Base-by-base conservation (phyloP, 2,113 vertebrate species). In the Nycticebus coucang region DNA sequence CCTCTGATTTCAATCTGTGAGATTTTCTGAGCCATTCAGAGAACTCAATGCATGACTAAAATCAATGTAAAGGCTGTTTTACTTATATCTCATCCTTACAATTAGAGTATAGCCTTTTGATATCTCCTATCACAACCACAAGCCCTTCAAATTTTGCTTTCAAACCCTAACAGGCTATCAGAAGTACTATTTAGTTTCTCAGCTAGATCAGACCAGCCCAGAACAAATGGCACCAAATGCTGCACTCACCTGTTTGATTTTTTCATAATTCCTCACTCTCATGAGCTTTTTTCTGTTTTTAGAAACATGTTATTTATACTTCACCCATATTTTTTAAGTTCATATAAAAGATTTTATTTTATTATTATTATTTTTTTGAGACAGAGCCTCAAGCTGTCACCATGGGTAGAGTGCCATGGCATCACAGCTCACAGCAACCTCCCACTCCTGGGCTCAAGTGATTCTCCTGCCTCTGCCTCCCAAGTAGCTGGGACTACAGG, bases 21-120 rank as follows among this genome's bases (percentile, higher is more conserved):
- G 57, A 57, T 95, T 87, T 90, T 87, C 81, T 90, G 26, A 83
- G 75, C 30, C 45, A 66, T 69, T 89, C n/a, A 59, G 62, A 59
- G 89, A 78, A 86, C 5, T 92, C 26, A 59, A 18, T 66, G n/a
- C 18, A 66, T 72, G 35, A 55, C n/a, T 21, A 57, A 86, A 93
- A 35, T 89, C 15, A 60, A 7, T 75, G 22, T 45, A 2, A 97
- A 89, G 30, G 21, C 57, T 72, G 6, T 83, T 91, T 95, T 79
- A 87, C 62, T 69, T 83, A n/a, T 8, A 92, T 68, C 86, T 87
- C 62, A 57, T 87, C 19, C 30, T 94, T 77, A 72, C 12, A 64
- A 75, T 21, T 26, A 75, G 68, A 7, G 59, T 50, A 66, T 2
- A 79, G 68, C 2, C 3, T 84, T 95, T 87, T 91, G 45, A 57